Conservation (phyloP, 2,888 invertebrate species). For the Ochropacha duplaris region DNA sequence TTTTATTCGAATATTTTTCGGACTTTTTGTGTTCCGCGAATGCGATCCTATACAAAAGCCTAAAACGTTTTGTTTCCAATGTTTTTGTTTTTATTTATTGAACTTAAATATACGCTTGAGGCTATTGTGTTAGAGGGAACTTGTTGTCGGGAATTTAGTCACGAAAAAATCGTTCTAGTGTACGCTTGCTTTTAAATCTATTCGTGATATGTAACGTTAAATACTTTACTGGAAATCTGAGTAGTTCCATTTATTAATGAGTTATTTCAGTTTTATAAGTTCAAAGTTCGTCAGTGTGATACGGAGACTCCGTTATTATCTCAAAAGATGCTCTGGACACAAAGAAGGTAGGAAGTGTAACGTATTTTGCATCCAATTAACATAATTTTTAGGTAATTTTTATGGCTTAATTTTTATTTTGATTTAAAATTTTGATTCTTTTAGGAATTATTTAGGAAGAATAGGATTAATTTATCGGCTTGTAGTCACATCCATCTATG, state of each 20-base stretch:
- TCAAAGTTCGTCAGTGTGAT: neutral
- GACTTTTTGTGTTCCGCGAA: constrained; percentile 70
- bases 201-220: constrained; percentile 12
- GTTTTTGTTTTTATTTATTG: constrained; percentile 75
- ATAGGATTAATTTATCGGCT: neutral
- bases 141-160: constrained; percentile 73
- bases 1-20: constrained; percentile 54
- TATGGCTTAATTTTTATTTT: too few species aligned
- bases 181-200: constrained; percentile 56
- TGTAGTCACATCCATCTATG: neutral
- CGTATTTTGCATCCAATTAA: neutral
- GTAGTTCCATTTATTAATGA: neutral
- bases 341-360: neutral
- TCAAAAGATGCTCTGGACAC: neutral
- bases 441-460: too few species aligned
- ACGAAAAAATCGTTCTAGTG: constrained; percentile 74
- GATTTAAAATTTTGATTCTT: too few species aligned
- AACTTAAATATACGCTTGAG: constrained; percentile 78
- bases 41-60: constrained; percentile 70
- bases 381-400: neutral
- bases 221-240: neutral
- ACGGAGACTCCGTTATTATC: neutral
- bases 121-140: constrained; percentile 72
- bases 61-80: constrained; percentile 64
- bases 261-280: neutral